phyloP scores from a whole-genome alignment of 1,140 invertebrate genomes.

The Scylla paramamosain region DNA sequence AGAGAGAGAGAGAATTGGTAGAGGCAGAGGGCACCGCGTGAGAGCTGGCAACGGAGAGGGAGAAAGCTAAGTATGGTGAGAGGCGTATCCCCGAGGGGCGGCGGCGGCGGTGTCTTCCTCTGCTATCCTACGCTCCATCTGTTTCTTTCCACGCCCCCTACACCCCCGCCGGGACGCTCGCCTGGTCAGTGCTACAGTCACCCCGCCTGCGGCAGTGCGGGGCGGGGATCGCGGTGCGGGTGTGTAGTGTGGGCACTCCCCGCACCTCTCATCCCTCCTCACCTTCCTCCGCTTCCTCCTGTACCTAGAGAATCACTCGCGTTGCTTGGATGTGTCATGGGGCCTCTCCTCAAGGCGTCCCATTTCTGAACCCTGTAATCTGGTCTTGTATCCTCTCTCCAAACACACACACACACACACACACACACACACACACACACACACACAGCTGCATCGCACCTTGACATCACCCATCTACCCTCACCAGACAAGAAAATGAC shows the following conservation, averaged over 20 bases:
- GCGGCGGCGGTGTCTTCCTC: not conserved
- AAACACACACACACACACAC: not conserved
- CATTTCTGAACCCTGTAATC: not conserved
- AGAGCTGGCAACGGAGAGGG: slow-evolving; percentile 43
- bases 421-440: not conserved
- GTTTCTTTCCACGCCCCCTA: slow-evolving; percentile 10
- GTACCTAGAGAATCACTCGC: not conserved
- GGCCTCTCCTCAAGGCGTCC: not conserved
- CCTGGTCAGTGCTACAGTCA: slow-evolving; percentile 1
- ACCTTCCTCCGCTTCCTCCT: not conserved
- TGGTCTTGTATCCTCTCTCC: not conserved
- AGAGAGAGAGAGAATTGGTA: not conserved
- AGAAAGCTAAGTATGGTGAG: slow-evolving; percentile 60
- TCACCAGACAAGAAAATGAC: too few species aligned
- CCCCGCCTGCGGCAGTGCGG: not conserved
- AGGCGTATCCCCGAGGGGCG: slow-evolving; percentile 34
- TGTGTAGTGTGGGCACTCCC: not conserved
- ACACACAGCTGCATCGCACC: not conserved
- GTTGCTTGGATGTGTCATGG: too few species aligned
- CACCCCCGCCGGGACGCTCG: not conserved
- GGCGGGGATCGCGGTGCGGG: not conserved
- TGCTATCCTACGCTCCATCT: not conserved
- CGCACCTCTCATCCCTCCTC: not conserved
- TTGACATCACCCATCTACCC: too few species aligned
- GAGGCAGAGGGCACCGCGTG: not conserved